Evolutionary conservation across 2,797 vertebrate genomes (phyloP).

Genomic region (Malurus splendens): DNA sequence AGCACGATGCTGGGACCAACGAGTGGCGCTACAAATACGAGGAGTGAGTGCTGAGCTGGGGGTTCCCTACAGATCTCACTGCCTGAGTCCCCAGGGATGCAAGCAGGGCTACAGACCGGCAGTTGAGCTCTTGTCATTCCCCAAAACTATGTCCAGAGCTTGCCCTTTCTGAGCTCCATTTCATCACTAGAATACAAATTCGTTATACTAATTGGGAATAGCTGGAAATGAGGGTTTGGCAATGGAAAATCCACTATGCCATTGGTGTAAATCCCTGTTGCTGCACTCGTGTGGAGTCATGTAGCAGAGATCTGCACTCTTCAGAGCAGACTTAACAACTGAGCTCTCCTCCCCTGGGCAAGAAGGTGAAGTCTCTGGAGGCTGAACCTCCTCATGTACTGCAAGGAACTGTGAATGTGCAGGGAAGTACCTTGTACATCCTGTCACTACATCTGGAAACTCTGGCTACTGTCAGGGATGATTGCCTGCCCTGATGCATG

Average conservation of each 20-base stretch:
- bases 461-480: not conserved
- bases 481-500: not conserved
- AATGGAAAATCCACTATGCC: not conserved
- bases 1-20: slow-evolving; percentile 67
- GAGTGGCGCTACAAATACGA: slow-evolving; percentile 89
- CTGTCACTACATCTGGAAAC: not conserved
- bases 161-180: not conserved
- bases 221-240: not conserved
- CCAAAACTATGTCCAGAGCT: not conserved
- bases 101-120: not conserved
- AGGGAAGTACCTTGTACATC: not conserved
- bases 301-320: not conserved
- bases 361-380: not conserved
- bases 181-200: not conserved
- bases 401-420: not conserved
- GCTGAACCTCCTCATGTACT: not conserved
- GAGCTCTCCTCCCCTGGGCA: not conserved
- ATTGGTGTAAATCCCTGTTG: not conserved
- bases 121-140: not conserved
- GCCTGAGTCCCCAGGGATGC: not conserved
- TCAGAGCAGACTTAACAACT: not conserved
- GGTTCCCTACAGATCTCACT: not conserved
- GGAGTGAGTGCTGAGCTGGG: slow-evolving; percentile 75
- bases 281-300: not conserved
- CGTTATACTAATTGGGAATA: not conserved